phyloP scores from a whole-genome alignment of 64 coral and sea anemone genomes.

The Porites australiensis region DNA sequence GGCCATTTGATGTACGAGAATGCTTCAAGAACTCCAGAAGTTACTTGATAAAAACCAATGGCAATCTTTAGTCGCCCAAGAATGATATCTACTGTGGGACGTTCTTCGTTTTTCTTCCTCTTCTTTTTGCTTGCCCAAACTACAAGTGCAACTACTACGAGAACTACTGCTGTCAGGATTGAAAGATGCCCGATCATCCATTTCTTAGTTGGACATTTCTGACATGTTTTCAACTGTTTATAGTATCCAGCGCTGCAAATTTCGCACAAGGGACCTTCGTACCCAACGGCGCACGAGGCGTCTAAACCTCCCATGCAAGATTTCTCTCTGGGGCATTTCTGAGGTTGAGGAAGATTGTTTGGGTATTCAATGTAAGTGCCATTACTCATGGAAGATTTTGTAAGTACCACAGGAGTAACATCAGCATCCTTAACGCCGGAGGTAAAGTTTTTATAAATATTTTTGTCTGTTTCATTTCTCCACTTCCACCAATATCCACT shows the following conservation, averaged over 20 bases:
- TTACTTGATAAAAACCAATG: constrained; percentile 64
- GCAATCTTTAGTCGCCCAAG: constrained; percentile 40
- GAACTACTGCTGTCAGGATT: background rate
- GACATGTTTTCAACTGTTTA: background rate
- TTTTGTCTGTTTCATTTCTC: background rate
- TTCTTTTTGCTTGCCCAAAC: constrained; percentile 28
- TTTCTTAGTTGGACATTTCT: background rate
- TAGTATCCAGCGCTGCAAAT: no score
- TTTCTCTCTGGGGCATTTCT: background rate
- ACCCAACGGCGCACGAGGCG: no score
- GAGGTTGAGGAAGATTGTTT: background rate
- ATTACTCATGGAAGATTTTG: background rate
- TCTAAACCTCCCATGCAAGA: background rate
- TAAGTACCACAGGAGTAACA: background rate
- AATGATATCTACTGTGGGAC: background rate
- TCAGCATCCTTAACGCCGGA: background rate
- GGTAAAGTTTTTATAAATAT: background rate
- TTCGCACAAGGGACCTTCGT: no score
- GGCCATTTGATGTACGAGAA: constrained; percentile 58
- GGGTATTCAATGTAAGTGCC: background rate
- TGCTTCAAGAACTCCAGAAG: constrained; percentile 29
- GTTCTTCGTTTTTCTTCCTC: background rate
- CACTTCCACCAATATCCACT: background rate
- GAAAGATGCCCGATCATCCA: background rate
- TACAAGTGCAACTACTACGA: background rate